phyloP scores from a whole-genome alignment of 1,140 invertebrate genomes.

The Globodera ellingtonae region DNA sequence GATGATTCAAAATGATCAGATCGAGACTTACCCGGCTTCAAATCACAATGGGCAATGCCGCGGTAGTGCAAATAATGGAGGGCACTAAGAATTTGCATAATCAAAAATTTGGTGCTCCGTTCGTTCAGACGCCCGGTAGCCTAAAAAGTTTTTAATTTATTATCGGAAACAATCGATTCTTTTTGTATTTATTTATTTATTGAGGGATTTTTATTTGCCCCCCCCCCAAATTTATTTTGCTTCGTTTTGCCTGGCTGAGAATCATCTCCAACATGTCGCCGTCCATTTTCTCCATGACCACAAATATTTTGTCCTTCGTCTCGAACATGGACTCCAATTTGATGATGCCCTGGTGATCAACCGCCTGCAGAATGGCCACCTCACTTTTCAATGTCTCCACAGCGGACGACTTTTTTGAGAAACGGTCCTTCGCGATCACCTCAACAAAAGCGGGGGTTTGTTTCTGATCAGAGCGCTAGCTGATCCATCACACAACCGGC shows the following conservation, averaged over 20 bases:
- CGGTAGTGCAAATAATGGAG: constrained; percentile 95
- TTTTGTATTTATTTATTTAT: neutral
- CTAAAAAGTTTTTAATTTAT: constrained; percentile 35
- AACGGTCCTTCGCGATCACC: constrained; percentile 63
- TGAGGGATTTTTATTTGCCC: too few relatives aligned
- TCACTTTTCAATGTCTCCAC: constrained; percentile 60
- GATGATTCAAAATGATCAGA: too few relatives aligned
- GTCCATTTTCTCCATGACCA: constrained; percentile 73
- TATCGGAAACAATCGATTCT: too few relatives aligned
- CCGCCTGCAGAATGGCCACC: constrained; percentile 60
- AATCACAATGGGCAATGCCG: constrained; percentile 72
- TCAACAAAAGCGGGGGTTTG: too few relatives aligned
- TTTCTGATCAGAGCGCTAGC: too few relatives aligned
- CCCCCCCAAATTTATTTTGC: too few relatives aligned
- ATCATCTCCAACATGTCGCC: constrained; percentile 99
- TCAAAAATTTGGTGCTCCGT: constrained; percentile 58
- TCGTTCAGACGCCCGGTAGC: constrained; percentile 56
- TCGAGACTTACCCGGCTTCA: constrained; percentile 84
- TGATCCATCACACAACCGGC: too few relatives aligned
- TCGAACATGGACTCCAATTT: constrained; percentile 92
- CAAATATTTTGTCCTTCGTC: constrained; percentile 81
- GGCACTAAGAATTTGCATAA: constrained; percentile 83
- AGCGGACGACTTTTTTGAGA: constrained; percentile 55
- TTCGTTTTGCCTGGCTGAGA: constrained; percentile 69
- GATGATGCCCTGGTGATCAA: constrained; percentile 68